A percentile compares a stretch with the other conserved stretches of the same genome.
These are phyloP conservation scores for Eilema sororculum DNA, from an alignment of 2,888 invertebrate genomes.

Conservation along the genomic window DNA sequence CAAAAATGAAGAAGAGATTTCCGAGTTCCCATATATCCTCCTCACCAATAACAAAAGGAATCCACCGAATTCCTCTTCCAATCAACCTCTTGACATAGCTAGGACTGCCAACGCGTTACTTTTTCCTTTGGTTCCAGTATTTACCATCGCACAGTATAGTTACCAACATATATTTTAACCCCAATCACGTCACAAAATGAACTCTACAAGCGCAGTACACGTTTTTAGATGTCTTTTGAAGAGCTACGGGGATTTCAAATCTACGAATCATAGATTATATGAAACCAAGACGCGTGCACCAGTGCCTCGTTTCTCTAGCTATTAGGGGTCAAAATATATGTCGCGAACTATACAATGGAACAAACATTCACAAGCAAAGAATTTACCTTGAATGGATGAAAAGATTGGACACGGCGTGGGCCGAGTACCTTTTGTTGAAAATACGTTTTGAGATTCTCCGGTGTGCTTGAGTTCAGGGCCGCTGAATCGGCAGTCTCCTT, in stretches of 20 bases:
- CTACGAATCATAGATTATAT: too few relatives aligned
- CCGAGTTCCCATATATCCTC: too few relatives aligned
- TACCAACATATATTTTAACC: too few relatives aligned
- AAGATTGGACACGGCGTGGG: constrained; percentile 49
- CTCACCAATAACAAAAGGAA: constrained; percentile 6
- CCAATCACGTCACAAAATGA: too few relatives aligned
- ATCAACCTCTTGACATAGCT: constrained; percentile 11
- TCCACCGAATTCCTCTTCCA: constrained; percentile 9
- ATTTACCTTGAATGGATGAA: constrained; percentile 44
- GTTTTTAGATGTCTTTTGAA: too few relatives aligned
- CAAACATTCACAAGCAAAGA: constrained; percentile 60
- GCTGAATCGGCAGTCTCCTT: constrained; percentile 19
- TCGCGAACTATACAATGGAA: constrained; percentile 54
- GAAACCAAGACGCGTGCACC: too few relatives aligned
- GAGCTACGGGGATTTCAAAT: too few relatives aligned
- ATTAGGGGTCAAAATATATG: too few relatives aligned
- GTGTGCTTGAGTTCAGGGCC: constrained; percentile 16
- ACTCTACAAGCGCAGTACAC: too few relatives aligned
- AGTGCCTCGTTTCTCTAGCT: too few relatives aligned
- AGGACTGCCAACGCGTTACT: constrained; percentile 48
- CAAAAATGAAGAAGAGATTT: too few relatives aligned
- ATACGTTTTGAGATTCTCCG: constrained; percentile 19
- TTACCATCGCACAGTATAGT: constrained; percentile 53
- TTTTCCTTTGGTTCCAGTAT: constrained; percentile 60
- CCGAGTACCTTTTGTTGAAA: constrained; percentile 34